These are phyloP conservation scores for Montipora efflorescens DNA, from an alignment of 64 coral and sea anemone genomes.

Conservation along the genomic window DNA sequence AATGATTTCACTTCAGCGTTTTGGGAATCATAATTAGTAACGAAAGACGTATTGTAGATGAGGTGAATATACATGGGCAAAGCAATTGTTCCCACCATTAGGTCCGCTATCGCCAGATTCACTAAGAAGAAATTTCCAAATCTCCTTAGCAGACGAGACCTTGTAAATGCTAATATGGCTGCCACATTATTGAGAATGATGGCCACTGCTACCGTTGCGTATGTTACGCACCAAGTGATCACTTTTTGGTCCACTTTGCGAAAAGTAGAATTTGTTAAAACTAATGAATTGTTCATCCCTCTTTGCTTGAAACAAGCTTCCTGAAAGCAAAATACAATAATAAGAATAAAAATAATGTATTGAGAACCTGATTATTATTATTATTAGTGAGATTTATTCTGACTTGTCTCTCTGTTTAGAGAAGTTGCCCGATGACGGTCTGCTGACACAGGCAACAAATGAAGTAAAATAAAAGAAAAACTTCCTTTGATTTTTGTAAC, in stretches of 20 bases:
- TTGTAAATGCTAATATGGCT: constrained; percentile 22
- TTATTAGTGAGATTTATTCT: no score
- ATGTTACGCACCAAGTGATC: constrained; percentile 34
- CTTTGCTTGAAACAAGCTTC: neutral
- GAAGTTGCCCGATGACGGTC: no score
- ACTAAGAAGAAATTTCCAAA: constrained; percentile 74
- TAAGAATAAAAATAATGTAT: no score
- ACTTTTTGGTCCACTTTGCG: neutral
- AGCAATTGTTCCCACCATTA: constrained; percentile 72
- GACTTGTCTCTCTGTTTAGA: no score
- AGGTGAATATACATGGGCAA: constrained; percentile 79
- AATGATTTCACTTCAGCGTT: constrained; percentile 10
- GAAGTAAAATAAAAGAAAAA: no score
- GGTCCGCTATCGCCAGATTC: constrained; percentile 77
- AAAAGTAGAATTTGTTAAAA: neutral
- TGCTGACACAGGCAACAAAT: no score
- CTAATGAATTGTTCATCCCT: neutral
- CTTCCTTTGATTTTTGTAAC: no score
- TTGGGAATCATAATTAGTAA: neutral
- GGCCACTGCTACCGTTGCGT: constrained; percentile 7
- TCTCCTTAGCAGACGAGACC: constrained; percentile 11
- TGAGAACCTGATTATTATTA: no score
- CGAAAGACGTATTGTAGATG: constrained; percentile 14
- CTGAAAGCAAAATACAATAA: neutral
- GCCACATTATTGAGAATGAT: constrained; percentile 14